Evolutionary conservation across 2,888 invertebrate species (phyloP).

Genomic region (Nipponacmea schrenckii): DNA sequence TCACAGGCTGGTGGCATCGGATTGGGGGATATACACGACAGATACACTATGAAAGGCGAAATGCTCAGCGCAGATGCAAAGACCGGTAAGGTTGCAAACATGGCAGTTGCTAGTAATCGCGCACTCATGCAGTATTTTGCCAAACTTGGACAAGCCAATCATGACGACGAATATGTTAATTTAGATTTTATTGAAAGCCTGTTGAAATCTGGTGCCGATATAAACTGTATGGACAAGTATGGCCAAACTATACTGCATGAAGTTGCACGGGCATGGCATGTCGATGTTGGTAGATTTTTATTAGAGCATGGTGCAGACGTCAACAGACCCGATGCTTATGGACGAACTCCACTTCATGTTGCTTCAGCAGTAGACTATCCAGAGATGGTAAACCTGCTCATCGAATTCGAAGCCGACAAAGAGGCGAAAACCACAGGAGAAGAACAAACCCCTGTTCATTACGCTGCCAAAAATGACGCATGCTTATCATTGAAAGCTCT

Average conservation of each 20-base stretch:
- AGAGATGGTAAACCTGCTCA: slow-evolving; percentile 62
- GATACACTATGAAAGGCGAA: slow-evolving; percentile 27
- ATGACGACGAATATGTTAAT: slow-evolving; percentile 53
- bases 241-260: slow-evolving; percentile 66
- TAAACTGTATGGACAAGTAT: slow-evolving; percentile 61
- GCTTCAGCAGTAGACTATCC: slow-evolving; percentile 65
- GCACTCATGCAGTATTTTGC: slow-evolving; percentile 63
- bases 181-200: slow-evolving; percentile 59
- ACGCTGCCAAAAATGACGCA: slow-evolving; percentile 65
- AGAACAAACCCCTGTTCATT: slow-evolving; percentile 63
- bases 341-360: slow-evolving; percentile 64
- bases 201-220: slow-evolving; percentile 56
- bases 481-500: slow-evolving; percentile 53
- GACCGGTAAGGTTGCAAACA: slow-evolving; percentile 20
- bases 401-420: slow-evolving; percentile 56
- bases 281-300: slow-evolving; percentile 62
- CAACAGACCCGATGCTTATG: slow-evolving; percentile 55
- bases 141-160: slow-evolving; percentile 48
- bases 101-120: slow-evolving; percentile 47
- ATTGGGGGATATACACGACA: slow-evolving; percentile 45
- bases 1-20: slow-evolving; percentile 37
- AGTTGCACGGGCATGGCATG: slow-evolving; percentile 63
- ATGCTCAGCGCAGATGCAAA: slow-evolving; percentile 8
- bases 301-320: slow-evolving; percentile 57
- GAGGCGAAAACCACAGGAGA: slow-evolving; percentile 58